Evolutionary conservation across 2,888 invertebrate genomes (phyloP), one percentile per base, ranked within the genome.

Genomic region (Seladonia tumulorum): DNA sequence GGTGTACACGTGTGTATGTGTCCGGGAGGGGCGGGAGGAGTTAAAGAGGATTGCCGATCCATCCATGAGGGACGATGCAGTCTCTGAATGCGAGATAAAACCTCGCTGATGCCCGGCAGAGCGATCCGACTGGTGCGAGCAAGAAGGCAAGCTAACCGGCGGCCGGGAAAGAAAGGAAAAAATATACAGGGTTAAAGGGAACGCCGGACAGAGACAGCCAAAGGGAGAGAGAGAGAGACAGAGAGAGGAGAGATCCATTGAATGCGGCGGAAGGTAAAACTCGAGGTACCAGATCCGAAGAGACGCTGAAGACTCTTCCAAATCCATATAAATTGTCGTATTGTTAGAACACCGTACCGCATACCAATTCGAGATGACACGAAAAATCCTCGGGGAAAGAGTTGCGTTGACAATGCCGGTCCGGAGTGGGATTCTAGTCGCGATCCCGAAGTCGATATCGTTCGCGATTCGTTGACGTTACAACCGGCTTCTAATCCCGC

Each of bases 271-370:
- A 94, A 93, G 93, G 93, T 93, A 94, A 93, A 93, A 93, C 93
- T 94, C 91, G 92, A 92, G 92, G 90, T 89, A 91, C 87, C 85
- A 90, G 92, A 93, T 93, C 91, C 93, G 91, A 93, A 93, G 92
- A 91, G 92, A 93, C 91, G 91, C 89, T 92, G 91, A 93, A 93
- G 93, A 92, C 92, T 93, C 91, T 82, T 86, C 91, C 91, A 94
- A 94, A 94, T 94, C 94, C 94, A 94, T 94, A 94, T 93, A 94
- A 94, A 94, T 94, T 94, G 94, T 94, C 92, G 93, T 93, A 94
- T 94, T 94, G 94, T 94, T 92, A 91, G 92, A 89, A 89, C 90
- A 85, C 89, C 88, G 91, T 90, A 89, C 90, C 86, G 93, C 93
- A 93, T 93, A 94, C 93, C 93, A 92, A 94, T 94, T 94, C 91